These are phyloP conservation scores for Eriosoma lanigerum DNA, from an alignment of 1,140 invertebrate genomes.

Conservation along the genomic window DNA sequence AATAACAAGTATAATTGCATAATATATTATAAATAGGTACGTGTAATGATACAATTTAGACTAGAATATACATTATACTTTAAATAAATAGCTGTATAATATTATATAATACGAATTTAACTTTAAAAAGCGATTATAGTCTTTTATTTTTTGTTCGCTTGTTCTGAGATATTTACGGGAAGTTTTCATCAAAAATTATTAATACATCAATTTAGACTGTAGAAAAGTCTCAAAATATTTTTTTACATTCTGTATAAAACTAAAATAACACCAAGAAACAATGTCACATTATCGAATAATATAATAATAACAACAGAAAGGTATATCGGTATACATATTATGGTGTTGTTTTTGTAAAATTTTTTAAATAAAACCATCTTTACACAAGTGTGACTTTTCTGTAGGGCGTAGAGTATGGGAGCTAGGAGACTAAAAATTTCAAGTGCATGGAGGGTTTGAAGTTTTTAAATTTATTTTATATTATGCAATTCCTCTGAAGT, in stretches of 20 bases:
- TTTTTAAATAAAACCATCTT: neutral
- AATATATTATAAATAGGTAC: too few species aligned
- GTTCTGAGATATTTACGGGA: neutral
- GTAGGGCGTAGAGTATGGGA: neutral
- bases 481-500: neutral
- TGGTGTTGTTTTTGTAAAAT: neutral
- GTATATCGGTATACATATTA: too few species aligned
- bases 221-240: neutral
- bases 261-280: neutral
- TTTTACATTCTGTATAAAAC: neutral
- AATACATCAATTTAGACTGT: conserved; percentile 1
- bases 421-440: neutral
- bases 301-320: too few species aligned
- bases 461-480: neutral
- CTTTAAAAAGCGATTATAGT: too few species aligned
- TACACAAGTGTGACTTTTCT: conserved; percentile 6
- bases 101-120: too few species aligned
- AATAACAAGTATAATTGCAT: too few species aligned
- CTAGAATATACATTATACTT: too few species aligned
- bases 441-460: neutral
- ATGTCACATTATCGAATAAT: neutral
- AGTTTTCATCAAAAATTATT: neutral
- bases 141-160: neutral
- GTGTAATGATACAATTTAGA: too few species aligned
- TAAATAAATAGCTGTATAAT: too few species aligned